phyloP scores from a whole-genome alignment of 2,113 vertebrate genomes.

The Cathartes aura region DNA sequence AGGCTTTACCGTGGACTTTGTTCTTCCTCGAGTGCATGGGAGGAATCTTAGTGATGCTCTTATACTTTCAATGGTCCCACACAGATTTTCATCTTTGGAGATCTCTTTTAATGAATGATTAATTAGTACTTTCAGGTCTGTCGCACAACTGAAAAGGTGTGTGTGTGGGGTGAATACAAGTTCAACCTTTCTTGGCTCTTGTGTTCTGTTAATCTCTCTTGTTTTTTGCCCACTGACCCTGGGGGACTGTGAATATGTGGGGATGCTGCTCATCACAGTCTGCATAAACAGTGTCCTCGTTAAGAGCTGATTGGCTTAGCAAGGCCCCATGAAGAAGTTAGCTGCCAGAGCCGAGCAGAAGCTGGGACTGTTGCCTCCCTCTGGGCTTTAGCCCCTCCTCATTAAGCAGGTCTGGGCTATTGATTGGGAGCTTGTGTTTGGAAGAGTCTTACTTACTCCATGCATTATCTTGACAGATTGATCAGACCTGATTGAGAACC shows the following conservation, averaged over 20 bases:
- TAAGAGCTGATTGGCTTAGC: conserved; percentile 76
- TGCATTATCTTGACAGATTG: conserved; percentile 99
- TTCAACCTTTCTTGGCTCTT: conserved; percentile 69
- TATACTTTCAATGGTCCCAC: background rate
- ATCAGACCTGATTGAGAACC: conserved; percentile 98
- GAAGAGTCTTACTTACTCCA: conserved; percentile 93
- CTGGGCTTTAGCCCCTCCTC: conserved; percentile 90
- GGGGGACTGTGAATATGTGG: conserved; percentile 34
- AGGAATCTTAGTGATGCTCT: background rate
- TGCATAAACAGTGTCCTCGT: conserved; percentile 78
- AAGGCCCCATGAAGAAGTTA: conserved; percentile 67
- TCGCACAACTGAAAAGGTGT: conserved; percentile 44
- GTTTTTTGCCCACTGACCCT: conserved; percentile 60
- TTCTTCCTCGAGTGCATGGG: rapidly evolving
- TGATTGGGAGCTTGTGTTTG: conserved; percentile 91
- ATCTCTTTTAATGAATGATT: conserved; percentile 23
- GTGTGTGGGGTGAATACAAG: background rate
- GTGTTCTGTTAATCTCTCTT: conserved; percentile 73
- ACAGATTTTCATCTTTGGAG: background rate
- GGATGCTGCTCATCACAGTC: conserved; percentile 65
- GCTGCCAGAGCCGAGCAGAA: conserved; percentile 64
- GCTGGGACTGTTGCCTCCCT: conserved; percentile 81
- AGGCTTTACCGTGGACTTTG: rapidly evolving
- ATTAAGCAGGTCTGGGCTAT: conserved; percentile 92
- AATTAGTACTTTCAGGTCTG: conserved; percentile 59